Conservation (phyloP, 2,888 invertebrate genomes). For the Tipula vernalis region DNA sequence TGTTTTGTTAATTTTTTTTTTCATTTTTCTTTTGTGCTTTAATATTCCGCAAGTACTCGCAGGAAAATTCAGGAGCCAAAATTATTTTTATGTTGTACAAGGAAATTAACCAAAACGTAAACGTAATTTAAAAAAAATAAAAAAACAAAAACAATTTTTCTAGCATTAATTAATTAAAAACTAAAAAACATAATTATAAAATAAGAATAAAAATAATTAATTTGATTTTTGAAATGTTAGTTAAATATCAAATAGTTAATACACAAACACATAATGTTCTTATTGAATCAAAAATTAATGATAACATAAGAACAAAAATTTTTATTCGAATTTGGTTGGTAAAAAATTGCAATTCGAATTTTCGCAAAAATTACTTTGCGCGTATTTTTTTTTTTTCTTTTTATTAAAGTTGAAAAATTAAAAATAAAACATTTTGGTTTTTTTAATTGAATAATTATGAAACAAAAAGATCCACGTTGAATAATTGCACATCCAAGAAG, state of each 20-base stretch:
- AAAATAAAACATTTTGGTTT: neutral
- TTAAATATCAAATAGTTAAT: neutral
- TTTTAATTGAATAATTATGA: no score
- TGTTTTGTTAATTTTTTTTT: neutral
- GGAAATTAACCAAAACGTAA: no score
- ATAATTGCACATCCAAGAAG: no score
- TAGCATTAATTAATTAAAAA: neutral
- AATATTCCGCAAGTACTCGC: neutral
- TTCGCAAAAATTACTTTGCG: neutral
- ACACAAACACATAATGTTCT: neutral
- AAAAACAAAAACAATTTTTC: neutral
- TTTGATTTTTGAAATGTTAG: neutral
- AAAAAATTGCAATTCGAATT: neutral
- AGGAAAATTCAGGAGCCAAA: neutral
- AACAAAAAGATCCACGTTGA: no score
- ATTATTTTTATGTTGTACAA: neutral
- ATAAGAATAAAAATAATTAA: neutral
- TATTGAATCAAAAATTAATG: neutral
- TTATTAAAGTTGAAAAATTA: neutral
- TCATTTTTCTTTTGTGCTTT: no score
- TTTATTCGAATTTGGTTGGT: neutral
- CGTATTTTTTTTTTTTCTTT: no score
- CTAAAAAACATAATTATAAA: neutral
- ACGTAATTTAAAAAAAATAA: neutral
- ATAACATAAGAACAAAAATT: neutral